Evolutionary conservation across 2,888 invertebrate species (phyloP).

Genomic region (Dermolepida albohirtum): DNA sequence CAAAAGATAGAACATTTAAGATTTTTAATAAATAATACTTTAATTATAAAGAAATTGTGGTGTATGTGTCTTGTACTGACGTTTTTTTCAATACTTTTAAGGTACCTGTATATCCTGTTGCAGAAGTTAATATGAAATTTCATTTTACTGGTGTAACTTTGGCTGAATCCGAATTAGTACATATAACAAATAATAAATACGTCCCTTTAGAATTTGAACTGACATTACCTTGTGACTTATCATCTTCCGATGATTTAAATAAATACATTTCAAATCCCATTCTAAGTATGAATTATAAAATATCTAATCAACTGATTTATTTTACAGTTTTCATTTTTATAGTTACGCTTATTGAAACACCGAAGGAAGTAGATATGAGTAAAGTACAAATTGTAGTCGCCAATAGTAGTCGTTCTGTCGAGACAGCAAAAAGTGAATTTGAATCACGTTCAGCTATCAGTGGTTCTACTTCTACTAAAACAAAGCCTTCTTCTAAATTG

Average conservation of each 20-base stretch:
- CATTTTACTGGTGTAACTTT: slow-evolving; percentile 49
- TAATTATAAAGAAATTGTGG: too few species aligned
- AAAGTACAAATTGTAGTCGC: slow-evolving; percentile 22
- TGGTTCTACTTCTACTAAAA: slow-evolving; percentile 1
- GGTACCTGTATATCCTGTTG: slow-evolving; percentile 51
- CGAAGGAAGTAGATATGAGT: slow-evolving; percentile 50
- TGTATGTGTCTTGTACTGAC: too few species aligned
- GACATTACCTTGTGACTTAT: slow-evolving; percentile 43
- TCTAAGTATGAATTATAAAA: slow-evolving; percentile 42
- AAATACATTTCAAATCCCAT: slow-evolving; percentile 48
- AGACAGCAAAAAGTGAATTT: slow-evolving; percentile 38
- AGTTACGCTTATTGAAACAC: slow-evolving; percentile 55
- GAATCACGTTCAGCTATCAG: slow-evolving; percentile 20
- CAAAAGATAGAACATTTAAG: too few species aligned
- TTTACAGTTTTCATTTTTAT: slow-evolving; percentile 9
- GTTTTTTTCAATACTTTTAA: slow-evolving; percentile 38
- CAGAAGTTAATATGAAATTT: slow-evolving; percentile 53
- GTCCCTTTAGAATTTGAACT: slow-evolving; percentile 45
- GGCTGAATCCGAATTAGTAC: slow-evolving; percentile 50
- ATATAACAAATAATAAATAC: slow-evolving; percentile 44
- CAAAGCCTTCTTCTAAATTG: not conserved
- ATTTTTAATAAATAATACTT: too few species aligned
- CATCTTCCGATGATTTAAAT: slow-evolving; percentile 43
- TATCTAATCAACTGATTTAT: slow-evolving; percentile 9
- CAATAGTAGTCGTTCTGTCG: slow-evolving; percentile 7